Conservation (phyloP, 2,113 vertebrate species). For the Gambusia holbrooki region DNA sequence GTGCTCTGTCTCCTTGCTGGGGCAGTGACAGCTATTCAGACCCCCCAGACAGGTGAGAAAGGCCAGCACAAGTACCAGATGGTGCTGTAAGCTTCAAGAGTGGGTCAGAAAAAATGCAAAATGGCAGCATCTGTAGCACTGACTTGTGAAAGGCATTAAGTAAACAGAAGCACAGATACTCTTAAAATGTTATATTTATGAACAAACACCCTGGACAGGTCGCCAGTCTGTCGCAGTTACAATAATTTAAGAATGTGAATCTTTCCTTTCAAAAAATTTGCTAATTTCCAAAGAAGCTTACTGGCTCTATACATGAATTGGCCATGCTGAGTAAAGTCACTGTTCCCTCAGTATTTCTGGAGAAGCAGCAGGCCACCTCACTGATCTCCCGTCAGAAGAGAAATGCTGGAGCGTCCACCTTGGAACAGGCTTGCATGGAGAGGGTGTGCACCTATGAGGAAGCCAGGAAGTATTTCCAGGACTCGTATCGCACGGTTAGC, state of each 20-base stretch:
- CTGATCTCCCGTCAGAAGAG: slow-evolving; percentile 78
- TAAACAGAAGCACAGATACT: not conserved
- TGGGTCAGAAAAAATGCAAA: not conserved
- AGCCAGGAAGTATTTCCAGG: slow-evolving; percentile 85
- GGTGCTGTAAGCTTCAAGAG: not conserved
- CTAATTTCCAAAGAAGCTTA: not conserved
- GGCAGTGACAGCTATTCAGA: slow-evolving; percentile 38
- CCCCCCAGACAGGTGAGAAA: slow-evolving; percentile 57
- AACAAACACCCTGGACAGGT: not conserved
- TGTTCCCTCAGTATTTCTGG: slow-evolving; percentile 74
- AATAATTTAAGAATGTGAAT: not conserved
- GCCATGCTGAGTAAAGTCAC: not conserved
- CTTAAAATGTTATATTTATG: not conserved
- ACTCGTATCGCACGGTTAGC: slow-evolving; percentile 84
- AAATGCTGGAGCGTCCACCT: slow-evolving; percentile 59
- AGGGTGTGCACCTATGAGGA: slow-evolving; percentile 88
- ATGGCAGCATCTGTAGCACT: not conserved
- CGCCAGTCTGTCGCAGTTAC: no score
- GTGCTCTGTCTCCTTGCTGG: slow-evolving; percentile 63
- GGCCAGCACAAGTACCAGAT: not conserved
- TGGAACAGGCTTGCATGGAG: slow-evolving; percentile 87
- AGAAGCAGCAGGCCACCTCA: slow-evolving; percentile 69
- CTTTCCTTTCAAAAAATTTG: not conserved
- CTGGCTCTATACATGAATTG: not conserved
- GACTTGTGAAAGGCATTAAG: not conserved